These are phyloP conservation scores for Chelmon rostratus DNA, from an alignment of 2,797 vertebrate genomes.

Conservation along the genomic window DNA sequence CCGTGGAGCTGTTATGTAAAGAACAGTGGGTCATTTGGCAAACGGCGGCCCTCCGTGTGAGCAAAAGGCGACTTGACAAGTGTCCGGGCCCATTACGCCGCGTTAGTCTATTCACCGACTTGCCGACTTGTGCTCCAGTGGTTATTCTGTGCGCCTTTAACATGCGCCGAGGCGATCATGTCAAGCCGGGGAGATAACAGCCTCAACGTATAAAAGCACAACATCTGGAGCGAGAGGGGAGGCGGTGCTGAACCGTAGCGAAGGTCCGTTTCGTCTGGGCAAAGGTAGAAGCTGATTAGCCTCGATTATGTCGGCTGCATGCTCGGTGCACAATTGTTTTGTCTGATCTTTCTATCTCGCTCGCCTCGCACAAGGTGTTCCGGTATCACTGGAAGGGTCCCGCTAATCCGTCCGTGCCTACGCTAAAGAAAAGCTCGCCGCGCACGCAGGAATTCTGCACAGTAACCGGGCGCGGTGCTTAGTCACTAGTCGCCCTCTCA, in stretches of 20 bases:
- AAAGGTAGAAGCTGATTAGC: conserved; percentile 64
- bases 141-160: conserved; percentile 65
- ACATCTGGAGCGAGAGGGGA: conserved; percentile 75
- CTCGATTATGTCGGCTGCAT: conserved; percentile 45
- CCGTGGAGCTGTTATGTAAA: conserved; percentile 53
- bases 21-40: conserved; percentile 77
- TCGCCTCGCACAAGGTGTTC: conserved; percentile 49
- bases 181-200: conserved; percentile 72
- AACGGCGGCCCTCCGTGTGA: conserved; percentile 66
- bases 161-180: conserved; percentile 61
- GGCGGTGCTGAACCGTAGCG: conserved; percentile 29
- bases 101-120: conserved; percentile 73
- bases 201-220: conserved; percentile 67
- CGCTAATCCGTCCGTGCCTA: background rate
- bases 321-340: conserved; percentile 50
- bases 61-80: conserved; percentile 83
- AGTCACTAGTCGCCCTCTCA: conserved; percentile 60
- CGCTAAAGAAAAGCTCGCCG: too few species aligned
- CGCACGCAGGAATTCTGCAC: conserved; percentile 11
- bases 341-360: conserved; percentile 8
- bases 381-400: conserved; percentile 29
- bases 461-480: conserved; percentile 40
- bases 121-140: conserved; percentile 66
- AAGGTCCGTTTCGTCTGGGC: conserved; percentile 19
- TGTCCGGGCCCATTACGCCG: conserved; percentile 83